phyloP scores from a whole-genome alignment of 2,797 vertebrate genomes.

The Aphelocoma californica region DNA sequence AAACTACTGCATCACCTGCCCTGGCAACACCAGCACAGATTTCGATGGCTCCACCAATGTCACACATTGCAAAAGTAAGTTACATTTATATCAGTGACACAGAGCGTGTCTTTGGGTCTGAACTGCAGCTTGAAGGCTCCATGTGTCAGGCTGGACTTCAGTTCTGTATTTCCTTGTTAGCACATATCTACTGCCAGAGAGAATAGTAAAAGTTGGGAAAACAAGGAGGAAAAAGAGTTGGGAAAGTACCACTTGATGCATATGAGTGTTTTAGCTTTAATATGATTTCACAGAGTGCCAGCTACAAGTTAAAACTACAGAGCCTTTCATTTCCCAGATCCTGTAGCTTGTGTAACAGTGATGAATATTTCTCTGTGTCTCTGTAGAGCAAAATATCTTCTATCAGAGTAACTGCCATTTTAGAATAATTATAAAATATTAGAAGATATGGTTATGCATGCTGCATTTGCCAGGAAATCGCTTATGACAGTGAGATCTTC shows the following conservation, averaged over 20 bases:
- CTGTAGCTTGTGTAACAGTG: not conserved
- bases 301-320: not conserved
- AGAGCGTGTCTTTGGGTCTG: not conserved
- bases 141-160: not conserved
- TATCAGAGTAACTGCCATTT: not conserved
- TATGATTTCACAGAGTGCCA: not conserved
- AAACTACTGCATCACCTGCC: slow-evolving; percentile 94
- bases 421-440: not conserved
- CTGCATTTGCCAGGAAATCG: not conserved
- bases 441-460: not conserved
- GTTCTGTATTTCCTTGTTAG: not conserved
- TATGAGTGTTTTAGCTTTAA: not conserved
- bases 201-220: not conserved
- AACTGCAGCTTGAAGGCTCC: not conserved
- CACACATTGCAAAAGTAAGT: slow-evolving; percentile 96
- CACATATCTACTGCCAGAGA: not conserved
- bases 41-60: slow-evolving; percentile 96
- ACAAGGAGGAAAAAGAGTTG: not conserved
- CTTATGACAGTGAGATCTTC: not conserved
- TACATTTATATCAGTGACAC: not conserved
- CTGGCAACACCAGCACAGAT: slow-evolving; percentile 95
- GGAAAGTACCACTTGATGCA: not conserved
- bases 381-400: not conserved
- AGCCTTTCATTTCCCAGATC: not conserved
- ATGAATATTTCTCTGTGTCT: not conserved